Conservation (phyloP, 1,140 invertebrate genomes). For the Cyclargus thomasi region DNA sequence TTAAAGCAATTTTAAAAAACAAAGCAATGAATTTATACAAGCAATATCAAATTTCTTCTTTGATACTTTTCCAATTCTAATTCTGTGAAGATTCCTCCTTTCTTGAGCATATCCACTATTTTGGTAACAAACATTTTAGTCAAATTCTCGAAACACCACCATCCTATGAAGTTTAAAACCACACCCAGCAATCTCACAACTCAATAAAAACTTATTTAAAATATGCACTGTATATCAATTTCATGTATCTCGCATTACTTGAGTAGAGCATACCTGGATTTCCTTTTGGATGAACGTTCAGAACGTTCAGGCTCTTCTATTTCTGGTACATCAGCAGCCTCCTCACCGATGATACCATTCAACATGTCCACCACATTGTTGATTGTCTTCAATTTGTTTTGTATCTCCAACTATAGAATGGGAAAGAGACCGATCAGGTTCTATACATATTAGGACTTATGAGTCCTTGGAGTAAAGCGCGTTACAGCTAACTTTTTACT, state of each 20-base stretch:
- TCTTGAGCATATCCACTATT: not conserved
- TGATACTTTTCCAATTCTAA: not conserved
- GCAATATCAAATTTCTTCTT: not conserved
- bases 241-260: constrained; percentile 20
- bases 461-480: not conserved
- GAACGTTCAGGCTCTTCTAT: constrained; percentile 39
- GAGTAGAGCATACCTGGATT: constrained; percentile 56
- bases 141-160: not conserved
- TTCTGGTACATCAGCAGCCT: constrained; percentile 60
- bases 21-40: not conserved
- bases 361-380: constrained; percentile 90
- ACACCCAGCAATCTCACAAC: not conserved
- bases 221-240: constrained; percentile 10
- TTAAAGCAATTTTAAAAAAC: constrained; percentile 1
- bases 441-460: not conserved
- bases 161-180: constrained; percentile 9
- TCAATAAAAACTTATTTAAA: constrained; percentile 11
- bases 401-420: constrained; percentile 83
- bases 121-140: not conserved
- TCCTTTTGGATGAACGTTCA: constrained; percentile 47
- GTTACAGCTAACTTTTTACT: constrained; percentile 18
- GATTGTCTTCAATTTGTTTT: constrained; percentile 87
- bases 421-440: constrained; percentile 24
- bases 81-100: not conserved
- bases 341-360: constrained; percentile 84